Evolutionary conservation across 2,888 invertebrate genomes (phyloP), one percentile per base, ranked within the genome.

Genomic region (Drosophila recens): DNA sequence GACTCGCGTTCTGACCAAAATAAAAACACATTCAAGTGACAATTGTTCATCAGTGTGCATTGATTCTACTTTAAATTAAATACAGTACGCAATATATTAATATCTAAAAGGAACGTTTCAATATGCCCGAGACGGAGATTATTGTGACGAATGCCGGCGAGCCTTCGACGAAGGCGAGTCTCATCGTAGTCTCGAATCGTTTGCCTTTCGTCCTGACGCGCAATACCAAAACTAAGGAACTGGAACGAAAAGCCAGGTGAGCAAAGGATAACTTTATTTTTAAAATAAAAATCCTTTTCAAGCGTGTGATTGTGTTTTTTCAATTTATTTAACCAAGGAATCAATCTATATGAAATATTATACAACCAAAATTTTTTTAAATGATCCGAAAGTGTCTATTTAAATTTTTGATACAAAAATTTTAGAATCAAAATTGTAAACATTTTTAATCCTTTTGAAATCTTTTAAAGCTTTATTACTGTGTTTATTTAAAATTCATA

Each of bases 181-280:
- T 98, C 94, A 97, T 98, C 90, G 97, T 98, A 82, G 97, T 98
- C 69, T 97, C 98, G 79, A 98, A 98, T 93, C 94, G 98, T 82
- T 93, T 98, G 91, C 98, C 98, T 8, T 98, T 98, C 93, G 96
- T 97, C 75, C 93, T 98, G 72, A 95, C 95, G 91, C 94, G 96
- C 91, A 95, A 97, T 93, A 94, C 95, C 59, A 94, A 94, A 84
- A 95, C 96, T 67, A 95, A 95, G 49, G 94, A 94, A 48, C 94
- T 97, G 87, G 95, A 96, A 86, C 94, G 98, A 76, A 97, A 96
- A 93, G 96, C 97, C 90, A 97, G 97, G 97, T 97, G 93, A 94
- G 93, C 89, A 43, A 23, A 13, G 13, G 8, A 45, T 23, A 23
- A 23, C 23, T 23, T 6, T 13, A 15, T 15, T 17, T 15, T 17